Base-by-base conservation (phyloP, 2,797 vertebrate genomes). In the Passerculus sandwichensis region DNA sequence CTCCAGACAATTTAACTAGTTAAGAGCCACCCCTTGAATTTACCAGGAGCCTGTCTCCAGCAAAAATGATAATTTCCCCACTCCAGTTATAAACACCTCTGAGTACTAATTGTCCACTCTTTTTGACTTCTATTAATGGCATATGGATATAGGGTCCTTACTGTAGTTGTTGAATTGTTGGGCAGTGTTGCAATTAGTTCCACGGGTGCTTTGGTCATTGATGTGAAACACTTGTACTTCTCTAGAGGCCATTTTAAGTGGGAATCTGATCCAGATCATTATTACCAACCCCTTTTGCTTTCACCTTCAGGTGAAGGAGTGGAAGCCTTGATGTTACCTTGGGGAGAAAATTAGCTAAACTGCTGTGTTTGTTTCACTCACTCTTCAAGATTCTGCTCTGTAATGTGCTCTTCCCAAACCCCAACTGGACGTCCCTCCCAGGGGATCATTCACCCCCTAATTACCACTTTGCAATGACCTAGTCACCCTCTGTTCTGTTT, bases 121-220 rank as follows among this genome's bases (percentile, higher is more conserved):
- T 78, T 75, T 76, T 84, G 54, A 59, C 42, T 84, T 80, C 84
- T 75, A 76, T 84, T 86, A 85, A 91, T 3, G 18, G 29, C 48
- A 19, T 86, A 66, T 59, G 73, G 40, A 64, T 76, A 76, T 26
- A 38, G 22, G 6, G 30, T 47, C 76, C 86, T 88, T 70, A 50
- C 42, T 67, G 70, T 56, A 59, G 67, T 75, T 82, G 62, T 57
- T 60, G 56, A 94, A 94, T 90, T 40, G 20, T 73, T 88, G 34
- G 80, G 34, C 67, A 54, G n/a, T 78, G 69, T 80, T 80, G 69
- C 65, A 83, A 61, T 91, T 95, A 91, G 89, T 86, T 96, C 71
- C 74, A 71, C 88, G 93, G 89, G 70, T 91, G 94, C 80, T 93
- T 93, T 84, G 53, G 76, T 74, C 53, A n/a, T 30, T 82, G 71